Evolutionary conservation across 2,888 invertebrate species (phyloP).

Genomic region (Himalopsyche japonica): DNA sequence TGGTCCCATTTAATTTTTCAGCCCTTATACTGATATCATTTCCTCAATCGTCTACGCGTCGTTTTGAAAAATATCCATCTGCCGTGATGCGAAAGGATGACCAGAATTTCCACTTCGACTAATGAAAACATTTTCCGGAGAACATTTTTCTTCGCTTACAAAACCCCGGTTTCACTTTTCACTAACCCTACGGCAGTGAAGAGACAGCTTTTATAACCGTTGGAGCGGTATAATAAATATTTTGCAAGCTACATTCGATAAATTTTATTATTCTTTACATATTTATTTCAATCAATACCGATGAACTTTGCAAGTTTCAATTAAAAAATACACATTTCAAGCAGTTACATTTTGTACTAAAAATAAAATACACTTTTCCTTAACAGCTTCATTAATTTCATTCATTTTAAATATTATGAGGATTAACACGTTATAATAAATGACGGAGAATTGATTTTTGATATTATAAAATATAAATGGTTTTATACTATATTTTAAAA

Average conservation of each 20-base stretch:
- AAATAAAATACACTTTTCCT: no score
- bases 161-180: background rate
- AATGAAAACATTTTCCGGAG: constrained; percentile 20
- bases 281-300: no score
- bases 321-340: no score
- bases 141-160: constrained; percentile 14
- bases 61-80: constrained; percentile 6
- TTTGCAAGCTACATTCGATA: background rate
- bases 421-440: no score
- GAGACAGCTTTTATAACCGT: background rate
- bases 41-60: background rate
- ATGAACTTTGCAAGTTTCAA: no score
- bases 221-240: background rate
- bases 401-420: no score
- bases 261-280: no score
- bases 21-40: background rate
- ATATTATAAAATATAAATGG: no score
- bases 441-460: no score
- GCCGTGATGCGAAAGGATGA: background rate
- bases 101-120: constrained; percentile 20
- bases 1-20: background rate
- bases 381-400: no score
- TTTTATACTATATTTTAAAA: no score
- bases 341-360: no score
- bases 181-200: background rate